Base-by-base conservation (phyloP, 1,140 invertebrate genomes). In the Formica selysi region DNA sequence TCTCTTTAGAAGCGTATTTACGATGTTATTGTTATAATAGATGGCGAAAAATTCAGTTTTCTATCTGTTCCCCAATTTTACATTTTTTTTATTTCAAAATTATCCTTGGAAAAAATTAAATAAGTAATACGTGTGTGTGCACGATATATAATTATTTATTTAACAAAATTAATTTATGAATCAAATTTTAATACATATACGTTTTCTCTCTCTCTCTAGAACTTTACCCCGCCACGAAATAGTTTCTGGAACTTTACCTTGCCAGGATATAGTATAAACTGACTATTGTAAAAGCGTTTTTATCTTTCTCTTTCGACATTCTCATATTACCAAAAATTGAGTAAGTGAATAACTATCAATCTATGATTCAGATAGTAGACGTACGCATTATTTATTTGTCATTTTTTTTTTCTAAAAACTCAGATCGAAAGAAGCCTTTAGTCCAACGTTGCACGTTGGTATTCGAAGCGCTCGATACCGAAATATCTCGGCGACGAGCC, bases 401-500 rank as follows among this genome's bases (percentile, higher is more conserved):
- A 48, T 48, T 16, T 38, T 79, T 36, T 68, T 36, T 36, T 22
- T 38, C 3, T 22, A 41, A 29, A 7, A 32, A 7, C 36, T 51
- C 26, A n/a, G 16, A 16, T 67, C 32, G 16, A 54, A 8, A 71
- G 36, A 36, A 36, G 41, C 8, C 44, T 54, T 64, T 19, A 11
- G 16, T 54, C n/a, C 16, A 48, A 68, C 67, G 41, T 13, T n/a
- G n/a, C 11, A 57, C 41, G 11, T 54, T 79, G 76, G 78, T 80
- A 70, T 70, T 36, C 65, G 51, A 80, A 70, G 36, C 78, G 64
- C 51, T 64, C 64, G 61, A n/a, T 26, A 59, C 22, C 64, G 26
- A 70, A 80, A 80, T 70, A 19, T 29, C 41, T 70, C 38, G 32
- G 48, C n/a, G 22, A 29, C 22, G 32, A 19, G 70, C 11, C 51